Percentiles rank a stretch among this genome's conserved stretches.
Evolutionary conservation across 2,888 invertebrate species (phyloP).

Genomic region (Horisme vitalbata): DNA sequence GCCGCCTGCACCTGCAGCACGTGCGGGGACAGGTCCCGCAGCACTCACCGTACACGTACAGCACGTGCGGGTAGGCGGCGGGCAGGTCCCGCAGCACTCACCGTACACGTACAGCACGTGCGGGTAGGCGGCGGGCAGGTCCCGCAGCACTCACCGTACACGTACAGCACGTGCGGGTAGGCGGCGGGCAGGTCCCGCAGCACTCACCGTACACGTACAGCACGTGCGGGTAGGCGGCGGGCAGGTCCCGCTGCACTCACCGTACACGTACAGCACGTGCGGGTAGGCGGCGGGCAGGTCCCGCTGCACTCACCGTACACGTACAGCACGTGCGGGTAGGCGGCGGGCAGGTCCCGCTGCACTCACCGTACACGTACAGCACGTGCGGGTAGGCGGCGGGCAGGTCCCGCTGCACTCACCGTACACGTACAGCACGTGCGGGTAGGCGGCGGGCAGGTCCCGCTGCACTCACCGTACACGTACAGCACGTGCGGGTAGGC

Average conservation of each 20-base stretch:
- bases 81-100: no score
- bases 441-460: neutral
- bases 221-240: constrained; percentile 49
- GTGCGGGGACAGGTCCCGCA: neutral
- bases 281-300: constrained; percentile 43
- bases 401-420: constrained; percentile 89
- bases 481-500: no score
- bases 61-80: no score
- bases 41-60: neutral
- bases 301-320: constrained; percentile 40
- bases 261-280: constrained; percentile 45
- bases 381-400: constrained; percentile 51
- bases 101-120: constrained; percentile 53
- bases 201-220: constrained; percentile 43
- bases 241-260: constrained; percentile 38
- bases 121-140: constrained; percentile 44
- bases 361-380: constrained; percentile 42
- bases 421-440: constrained; percentile 25
- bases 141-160: constrained; percentile 39
- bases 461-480: neutral
- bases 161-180: constrained; percentile 54
- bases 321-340: constrained; percentile 55
- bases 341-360: constrained; percentile 34
- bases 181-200: constrained; percentile 36
- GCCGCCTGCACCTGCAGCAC: neutral